Conservation (phyloP, 2,113 vertebrate species). For the Odontesthes bonariensis region DNA sequence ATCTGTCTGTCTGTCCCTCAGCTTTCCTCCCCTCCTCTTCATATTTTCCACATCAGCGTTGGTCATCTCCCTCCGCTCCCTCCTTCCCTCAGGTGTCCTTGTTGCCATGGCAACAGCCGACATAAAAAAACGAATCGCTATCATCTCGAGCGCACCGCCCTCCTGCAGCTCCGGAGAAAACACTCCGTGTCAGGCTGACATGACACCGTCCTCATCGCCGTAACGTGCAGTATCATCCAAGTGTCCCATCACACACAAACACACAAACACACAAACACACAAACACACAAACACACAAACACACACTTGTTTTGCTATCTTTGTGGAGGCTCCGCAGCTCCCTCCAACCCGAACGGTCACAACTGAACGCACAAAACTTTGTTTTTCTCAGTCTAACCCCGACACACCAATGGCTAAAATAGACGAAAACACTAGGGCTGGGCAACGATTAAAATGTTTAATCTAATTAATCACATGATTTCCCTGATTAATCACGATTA, state of each 20-base stretch:
- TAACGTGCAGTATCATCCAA: neutral
- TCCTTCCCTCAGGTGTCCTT: slow-evolving; percentile 38
- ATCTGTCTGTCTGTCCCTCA: neutral
- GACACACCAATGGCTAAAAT: too few relatives aligned
- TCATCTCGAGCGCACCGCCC: slow-evolving; percentile 18
- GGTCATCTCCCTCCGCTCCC: slow-evolving; percentile 6
- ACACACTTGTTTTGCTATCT: neutral
- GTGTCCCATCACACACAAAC: neutral
- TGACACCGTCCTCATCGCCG: slow-evolving; percentile 2
- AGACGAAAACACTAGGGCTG: too few relatives aligned
- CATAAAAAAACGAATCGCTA: slow-evolving; percentile 50
- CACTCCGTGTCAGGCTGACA: slow-evolving; percentile 29
- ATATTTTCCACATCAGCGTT: slow-evolving; percentile 16
- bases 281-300: neutral
- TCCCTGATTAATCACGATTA: too few relatives aligned
- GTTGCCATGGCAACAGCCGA: slow-evolving; percentile 72
- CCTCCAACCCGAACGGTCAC: too few relatives aligned
- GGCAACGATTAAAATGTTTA: too few relatives aligned
- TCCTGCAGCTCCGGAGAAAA: neutral
- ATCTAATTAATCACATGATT: too few relatives aligned
- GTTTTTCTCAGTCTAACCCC: too few relatives aligned
- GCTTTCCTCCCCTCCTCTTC: slow-evolving; percentile 9
- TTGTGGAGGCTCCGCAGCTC: too few relatives aligned
- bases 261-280: neutral
- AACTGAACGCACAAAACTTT: too few relatives aligned